A percentile compares a stretch with the other conserved stretches of the same genome.
These are phyloP conservation scores for Cydia strobilella DNA, from an alignment of 1,140 invertebrate species.

Conservation along the genomic window DNA sequence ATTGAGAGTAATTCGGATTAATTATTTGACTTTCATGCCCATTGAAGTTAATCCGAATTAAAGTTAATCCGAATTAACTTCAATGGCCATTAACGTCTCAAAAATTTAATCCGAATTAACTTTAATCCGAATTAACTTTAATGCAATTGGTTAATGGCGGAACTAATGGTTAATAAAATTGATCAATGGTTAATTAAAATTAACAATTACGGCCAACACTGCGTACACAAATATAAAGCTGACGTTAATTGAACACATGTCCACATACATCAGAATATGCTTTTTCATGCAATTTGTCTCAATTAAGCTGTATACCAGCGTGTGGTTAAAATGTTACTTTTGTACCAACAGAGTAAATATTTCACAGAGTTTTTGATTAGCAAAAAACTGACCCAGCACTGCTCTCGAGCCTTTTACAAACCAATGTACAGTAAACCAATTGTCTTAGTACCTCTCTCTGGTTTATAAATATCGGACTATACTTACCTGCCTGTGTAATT, in stretches of 20 bases:
- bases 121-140: no score
- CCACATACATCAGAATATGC: neutral
- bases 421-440: conserved; percentile 16
- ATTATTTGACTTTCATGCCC: no score
- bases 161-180: no score
- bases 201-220: no score
- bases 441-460: neutral
- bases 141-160: no score
- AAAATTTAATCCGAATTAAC: no score
- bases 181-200: no score
- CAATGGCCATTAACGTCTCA: no score
- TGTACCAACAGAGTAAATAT: conserved; percentile 22
- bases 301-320: conserved; percentile 9
- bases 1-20: no score
- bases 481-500: no score
- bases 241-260: neutral
- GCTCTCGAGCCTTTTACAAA: conserved; percentile 12
- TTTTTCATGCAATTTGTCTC: conserved; percentile 18
- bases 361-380: conserved; percentile 8
- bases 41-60: no score
- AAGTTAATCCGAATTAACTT: no score
- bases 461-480: neutral
- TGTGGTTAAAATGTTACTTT: conserved; percentile 1
- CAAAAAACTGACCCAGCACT: neutral
- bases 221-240: neutral